Evolutionary conservation across 2,113 vertebrate species (phyloP), one percentile per base, ranked within the genome.

Genomic region (Ailuropoda melanoleuca): DNA sequence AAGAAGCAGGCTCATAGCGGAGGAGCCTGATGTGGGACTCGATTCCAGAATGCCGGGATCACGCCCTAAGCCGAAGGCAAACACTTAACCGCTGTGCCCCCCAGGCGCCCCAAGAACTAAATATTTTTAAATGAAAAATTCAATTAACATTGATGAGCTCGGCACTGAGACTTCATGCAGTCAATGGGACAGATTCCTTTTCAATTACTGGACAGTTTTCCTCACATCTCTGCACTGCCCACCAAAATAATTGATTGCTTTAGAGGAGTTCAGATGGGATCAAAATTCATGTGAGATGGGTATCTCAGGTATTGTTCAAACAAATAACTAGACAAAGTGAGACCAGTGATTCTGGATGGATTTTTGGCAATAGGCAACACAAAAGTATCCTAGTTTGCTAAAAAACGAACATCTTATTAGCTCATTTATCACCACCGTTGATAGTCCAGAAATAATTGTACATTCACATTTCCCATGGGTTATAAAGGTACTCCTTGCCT

Each of bases 111-210:
- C n/a, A n/a, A n/a, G 11, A 95, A 87, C 66, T 78, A 81, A 88
- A 43, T 92, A 70, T 82, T 81, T 90, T 92, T 64, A 94, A 56
- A 43, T 43, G 48, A 90, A 83, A 72, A 68, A 29, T 74, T 93
- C 43, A 81, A 55, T 48, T 55, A 82, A 81, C 12, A 7, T 56
- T 3, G 19, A 8, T 77, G 68, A 48, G 18, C 13, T 89, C 74
- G 37, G 14, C 39, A 72, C 13, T 5, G 87, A 93, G 72, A 83
- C 13, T 8, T 91, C 64, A 43, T 37, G 37, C 3, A 74, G 31
- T 23, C 31, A 11, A 74, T 26, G 18, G 19, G 23, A 55, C 31
- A 72, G n/a, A 62, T 48, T 91, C 88, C 2, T 90, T 74, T 90
- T 86, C 17, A 82, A 4, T 60, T 60, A 90, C 19, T 50, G 26